Base-by-base conservation (phyloP, 2,113 vertebrate species). In the Theropithecus gelada region DNA sequence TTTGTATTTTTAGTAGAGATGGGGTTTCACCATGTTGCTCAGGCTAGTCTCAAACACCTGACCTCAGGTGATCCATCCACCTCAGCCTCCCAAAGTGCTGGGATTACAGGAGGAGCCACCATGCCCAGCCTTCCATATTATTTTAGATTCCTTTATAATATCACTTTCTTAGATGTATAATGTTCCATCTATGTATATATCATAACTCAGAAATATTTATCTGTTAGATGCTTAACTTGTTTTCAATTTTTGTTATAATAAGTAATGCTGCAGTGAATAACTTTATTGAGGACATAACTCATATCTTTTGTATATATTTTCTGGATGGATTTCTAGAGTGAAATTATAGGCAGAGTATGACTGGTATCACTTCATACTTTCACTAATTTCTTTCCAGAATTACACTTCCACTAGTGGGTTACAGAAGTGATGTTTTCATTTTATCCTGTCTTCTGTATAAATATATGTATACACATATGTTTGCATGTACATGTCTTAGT, bases 131-230 rank as follows among this genome's bases (percentile, higher is more conserved):
- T 72, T 72, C 18, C 59, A 6, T 48, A 75, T 40, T 93, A 94
- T 45, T 86, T 90, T 18, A 90, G 25, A 72, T 95, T 95, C 22
- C 11, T 93, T 95, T 82, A 66, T 72, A 57, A 85, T 75, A 76
- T 8, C 43, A 40, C 12, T 90, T 84, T 90, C 35, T 84, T 84
- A 87, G 20, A 57, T 55, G 73, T 6, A 35, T 50, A 59, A 35
- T 82, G 59, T 59, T 80, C 11, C 68, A n/a, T 80, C 14, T 89
- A 64, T 52, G 18, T 27, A 52, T 86, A 7, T 45, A 59, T 72
- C 20, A 13, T 61, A 91, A 82, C 6, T 79, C 38, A 72, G 73
- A 80, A 73, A 72, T 70, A 78, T 22, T 76, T 76, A 92, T 72
- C 10, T 70, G 27, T 88, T 88, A 16, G 72, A 48, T 50, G 5